Conservation (phyloP, 2,888 invertebrate species). For the Syritta pipiens region DNA sequence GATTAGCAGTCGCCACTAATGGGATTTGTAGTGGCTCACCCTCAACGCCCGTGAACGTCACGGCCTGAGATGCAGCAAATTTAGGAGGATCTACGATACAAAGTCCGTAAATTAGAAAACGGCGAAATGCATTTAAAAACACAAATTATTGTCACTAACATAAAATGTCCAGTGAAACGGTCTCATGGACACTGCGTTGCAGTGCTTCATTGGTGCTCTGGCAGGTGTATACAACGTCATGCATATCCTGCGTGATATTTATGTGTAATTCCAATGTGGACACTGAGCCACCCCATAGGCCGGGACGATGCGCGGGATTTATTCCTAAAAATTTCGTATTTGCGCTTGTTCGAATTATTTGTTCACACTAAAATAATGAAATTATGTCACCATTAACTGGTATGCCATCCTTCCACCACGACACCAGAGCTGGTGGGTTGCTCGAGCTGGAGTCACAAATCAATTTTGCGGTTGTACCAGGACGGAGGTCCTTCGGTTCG, state of each 20-base stretch:
- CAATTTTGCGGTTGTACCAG: conserved; percentile 75
- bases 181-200: conserved; percentile 77
- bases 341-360: too few relatives aligned
- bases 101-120: conserved; percentile 10
- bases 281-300: conserved; percentile 77
- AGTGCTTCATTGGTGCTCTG: conserved; percentile 77
- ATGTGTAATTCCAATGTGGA: conserved; percentile 76
- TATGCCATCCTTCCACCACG: conserved; percentile 78
- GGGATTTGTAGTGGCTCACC: conserved; percentile 76
- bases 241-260: conserved; percentile 77
- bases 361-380: neutral
- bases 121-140: conserved; percentile 29
- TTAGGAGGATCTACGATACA: conserved; percentile 74
- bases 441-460: conserved; percentile 77
- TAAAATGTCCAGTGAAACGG: conserved; percentile 76
- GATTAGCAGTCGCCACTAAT: conserved; percentile 76
- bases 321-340: too few relatives aligned
- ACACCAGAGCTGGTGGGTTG: conserved; percentile 76
- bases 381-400: conserved; percentile 74
- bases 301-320: conserved; percentile 75
- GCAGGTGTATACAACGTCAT: conserved; percentile 77
- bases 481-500: conserved; percentile 75
- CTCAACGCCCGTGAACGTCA: conserved; percentile 75
- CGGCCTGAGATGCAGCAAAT: conserved; percentile 74
- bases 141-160: conserved; percentile 73